Evolutionary conservation across 2,113 vertebrate species (phyloP), one percentile per base, ranked within the genome.

Genomic region (Oncorhynchus clarkii): DNA sequence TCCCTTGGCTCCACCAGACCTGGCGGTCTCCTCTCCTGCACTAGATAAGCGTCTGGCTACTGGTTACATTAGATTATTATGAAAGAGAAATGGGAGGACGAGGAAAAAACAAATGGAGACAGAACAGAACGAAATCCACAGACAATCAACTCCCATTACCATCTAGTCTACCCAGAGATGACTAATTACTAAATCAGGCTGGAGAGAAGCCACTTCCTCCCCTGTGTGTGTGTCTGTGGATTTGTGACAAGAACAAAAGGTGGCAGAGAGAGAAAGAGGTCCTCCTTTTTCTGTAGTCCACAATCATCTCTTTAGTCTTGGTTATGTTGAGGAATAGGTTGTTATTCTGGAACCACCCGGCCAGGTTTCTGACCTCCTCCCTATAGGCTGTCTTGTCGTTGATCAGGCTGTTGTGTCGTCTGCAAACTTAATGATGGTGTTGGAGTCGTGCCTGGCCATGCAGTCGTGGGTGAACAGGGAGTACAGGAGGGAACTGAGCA

Each of bases 141-240:
- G 64, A 54, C 66, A 22, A 71, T 69, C 65, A 75, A 60, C 9
- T 59, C 60, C 26, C 76, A 72, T 57, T 39, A 67, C 12, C 27
- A 0, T 62, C 62, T 73, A 4, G 62, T 18, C 59, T 57, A 34
- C 5, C 76, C 62, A 72, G 62, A 45, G 48, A 39, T 68, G 60
- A 76, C 76, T 70, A 76, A 75, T 75, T 67, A 39, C 24, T 74
- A 57, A 57, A 60, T 77, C 65, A 71, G 26, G 59, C 11, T 5
- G n/a, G 26, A 59, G 14, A 16, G 49, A 31, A 48, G 67, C 70
- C 27, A 62, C 68, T 12, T 34, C 49, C 77, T 80, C 79, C 65
- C 22, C 77, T 51, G 12, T 29, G 20, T 29, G 20, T 22, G 49
- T 54, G 49, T 5, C 12, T 51, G 49, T 54, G 49, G 14, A 13